A percentile compares a stretch with the other conserved stretches of the same genome.
These are phyloP conservation scores for Drosophila prosaltans DNA, from an alignment of 1,140 invertebrate species.

Conservation along the genomic window DNA sequence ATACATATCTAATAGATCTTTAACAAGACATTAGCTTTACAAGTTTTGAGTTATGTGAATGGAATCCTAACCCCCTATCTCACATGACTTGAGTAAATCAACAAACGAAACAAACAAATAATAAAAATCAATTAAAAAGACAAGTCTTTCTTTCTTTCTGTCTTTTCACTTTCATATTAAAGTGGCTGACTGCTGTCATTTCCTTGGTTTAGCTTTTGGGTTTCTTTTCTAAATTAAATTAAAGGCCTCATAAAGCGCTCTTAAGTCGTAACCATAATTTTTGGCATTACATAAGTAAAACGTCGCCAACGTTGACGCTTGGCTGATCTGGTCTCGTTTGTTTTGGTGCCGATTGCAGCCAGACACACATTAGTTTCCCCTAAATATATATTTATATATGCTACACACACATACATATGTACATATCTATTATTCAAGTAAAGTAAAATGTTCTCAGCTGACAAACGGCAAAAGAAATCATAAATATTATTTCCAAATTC, in stretches of 20 bases:
- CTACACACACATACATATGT: conserved; percentile 17
- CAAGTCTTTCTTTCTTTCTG: not conserved
- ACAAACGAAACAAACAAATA: not conserved
- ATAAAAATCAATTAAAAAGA: not conserved
- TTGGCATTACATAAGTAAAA: conserved; percentile 52
- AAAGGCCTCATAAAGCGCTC: conserved; percentile 55
- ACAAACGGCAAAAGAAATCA: not conserved
- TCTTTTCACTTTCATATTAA: conserved; percentile 46
- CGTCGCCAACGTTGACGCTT: conserved; percentile 43
- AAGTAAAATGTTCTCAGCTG: conserved; percentile 30
- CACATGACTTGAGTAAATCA: not conserved
- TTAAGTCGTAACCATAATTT: conserved; percentile 39
- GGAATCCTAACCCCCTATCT: not conserved
- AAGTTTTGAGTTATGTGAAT: too few relatives aligned
- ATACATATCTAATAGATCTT: too few relatives aligned
- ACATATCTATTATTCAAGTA: conserved; percentile 1
- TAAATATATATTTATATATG: conserved; percentile 22
- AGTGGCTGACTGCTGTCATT: conserved; percentile 15
- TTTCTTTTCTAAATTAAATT: conserved; percentile 52
- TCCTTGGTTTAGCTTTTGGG: conserved; percentile 38
- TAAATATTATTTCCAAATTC: conserved; percentile 40
- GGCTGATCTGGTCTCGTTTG: conserved; percentile 29
- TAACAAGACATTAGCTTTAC: too few relatives aligned
- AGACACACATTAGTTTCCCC: conserved; percentile 31
- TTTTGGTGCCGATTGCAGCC: conserved; percentile 21